These are phyloP conservation scores for Sebastiscus tertius DNA, from an alignment of 2,797 vertebrate genomes.

Conservation along the genomic window DNA sequence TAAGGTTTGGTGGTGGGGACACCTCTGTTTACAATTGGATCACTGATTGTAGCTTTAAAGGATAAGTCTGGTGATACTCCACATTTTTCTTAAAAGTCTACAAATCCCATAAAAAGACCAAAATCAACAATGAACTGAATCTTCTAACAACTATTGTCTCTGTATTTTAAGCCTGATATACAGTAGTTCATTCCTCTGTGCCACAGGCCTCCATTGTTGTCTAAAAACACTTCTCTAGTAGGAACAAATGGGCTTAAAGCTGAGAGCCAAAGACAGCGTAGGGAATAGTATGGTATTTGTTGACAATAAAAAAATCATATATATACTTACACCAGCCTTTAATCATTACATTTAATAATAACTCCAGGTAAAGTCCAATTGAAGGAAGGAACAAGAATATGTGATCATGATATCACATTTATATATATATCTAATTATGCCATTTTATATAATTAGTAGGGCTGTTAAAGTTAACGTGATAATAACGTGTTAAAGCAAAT, in stretches of 20 bases:
- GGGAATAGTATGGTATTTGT: background rate
- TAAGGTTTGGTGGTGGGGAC: background rate
- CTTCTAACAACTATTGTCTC: background rate
- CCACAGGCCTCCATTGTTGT: background rate
- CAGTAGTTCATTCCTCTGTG: background rate
- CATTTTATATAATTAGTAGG: no score
- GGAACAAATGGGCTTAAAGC: background rate
- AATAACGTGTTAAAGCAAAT: no score
- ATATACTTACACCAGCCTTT: background rate
- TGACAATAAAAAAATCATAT: background rate
- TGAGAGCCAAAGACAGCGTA: background rate
- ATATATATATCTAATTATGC: background rate
- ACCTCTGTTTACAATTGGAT: background rate
- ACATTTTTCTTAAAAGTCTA: background rate
- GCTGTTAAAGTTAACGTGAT: no score
- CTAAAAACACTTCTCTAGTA: background rate
- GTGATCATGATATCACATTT: background rate
- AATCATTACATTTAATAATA: background rate
- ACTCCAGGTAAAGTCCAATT: background rate
- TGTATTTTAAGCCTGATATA: background rate
- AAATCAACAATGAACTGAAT: background rate
- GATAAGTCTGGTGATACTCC: background rate
- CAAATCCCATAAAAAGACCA: conserved; percentile 9
- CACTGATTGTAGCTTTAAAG: background rate
- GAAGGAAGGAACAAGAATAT: background rate